Base-by-base conservation (phyloP, 2,888 invertebrate species). In the Macaria liturata region DNA sequence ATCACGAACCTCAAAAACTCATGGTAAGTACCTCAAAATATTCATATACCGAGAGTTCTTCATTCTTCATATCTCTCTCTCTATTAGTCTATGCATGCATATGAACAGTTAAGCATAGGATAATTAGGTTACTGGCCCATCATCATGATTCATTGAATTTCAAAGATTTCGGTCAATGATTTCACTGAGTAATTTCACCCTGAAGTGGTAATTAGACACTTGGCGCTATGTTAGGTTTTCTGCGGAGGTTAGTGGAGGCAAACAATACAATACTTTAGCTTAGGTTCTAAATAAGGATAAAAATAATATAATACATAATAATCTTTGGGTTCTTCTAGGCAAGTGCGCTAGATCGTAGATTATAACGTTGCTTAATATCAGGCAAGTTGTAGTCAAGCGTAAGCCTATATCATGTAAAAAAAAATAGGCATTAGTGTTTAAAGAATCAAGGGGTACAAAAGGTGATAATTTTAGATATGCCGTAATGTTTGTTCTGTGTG, bases 1-100 rank as follows among this genome's bases (percentile, higher is more conserved):
- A 95, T 95, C 76, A 93, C 90, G 72, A 91, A 92, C 69, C 76
- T 92, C 32, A 90, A 83, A 72, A 94, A 94, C 75, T 92, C 94
- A 67, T 94, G 94, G 94, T 94, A 75, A 92, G 93, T 50, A 31
- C 39, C 4, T n/a, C 20, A 30, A 20, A 2, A 1, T 20, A 20
- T 1, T 20, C 20, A 20, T 20, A 20, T 20, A 20, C 20, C 20
- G 20, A 20, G 20, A 20, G 20, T 20, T 20, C 20, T 20, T 42
- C n/a, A 8, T n/a, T 42, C n/a, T 9, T 42, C 9, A 8, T 8
- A 42, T 49, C 46, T 50, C 31, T 4, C 30, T 1, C 8, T 39
- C 20, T 20, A 20, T 20, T 20, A 20, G 20, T 30, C 30, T 45
- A 45, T 30, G 30, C 20, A 45, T n/a, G 9, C 8, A 39, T 39